These are phyloP conservation scores for Plecotus auritus DNA, from an alignment of 2,113 vertebrate species.

Conservation along the genomic window DNA sequence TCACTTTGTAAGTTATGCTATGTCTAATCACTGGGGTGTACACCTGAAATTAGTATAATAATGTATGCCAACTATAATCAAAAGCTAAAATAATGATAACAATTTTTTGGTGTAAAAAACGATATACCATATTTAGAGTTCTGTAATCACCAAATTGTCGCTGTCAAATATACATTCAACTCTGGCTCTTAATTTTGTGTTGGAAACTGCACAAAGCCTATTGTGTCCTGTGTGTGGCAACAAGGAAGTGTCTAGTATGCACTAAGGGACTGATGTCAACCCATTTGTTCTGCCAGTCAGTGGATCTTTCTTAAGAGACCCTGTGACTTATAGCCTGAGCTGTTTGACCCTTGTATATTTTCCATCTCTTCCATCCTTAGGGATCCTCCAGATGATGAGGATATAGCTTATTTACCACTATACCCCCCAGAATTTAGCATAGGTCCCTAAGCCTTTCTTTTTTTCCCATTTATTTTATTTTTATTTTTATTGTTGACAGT, in stretches of 20 bases:
- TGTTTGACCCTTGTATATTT: background rate
- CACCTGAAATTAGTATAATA: too few relatives aligned
- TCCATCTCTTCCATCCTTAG: background rate
- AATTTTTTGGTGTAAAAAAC: too few relatives aligned
- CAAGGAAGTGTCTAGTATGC: background rate
- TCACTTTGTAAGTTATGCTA: too few relatives aligned
- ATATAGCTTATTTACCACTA: background rate
- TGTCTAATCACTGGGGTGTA: too few relatives aligned
- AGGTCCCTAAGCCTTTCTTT: background rate
- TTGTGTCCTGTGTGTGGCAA: background rate
- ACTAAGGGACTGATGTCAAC: background rate
- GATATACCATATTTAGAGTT: background rate
- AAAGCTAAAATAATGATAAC: too few relatives aligned
- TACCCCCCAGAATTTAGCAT: too few relatives aligned
- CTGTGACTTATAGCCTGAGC: background rate
- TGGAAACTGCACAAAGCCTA: background rate
- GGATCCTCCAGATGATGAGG: background rate
- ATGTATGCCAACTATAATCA: too few relatives aligned
- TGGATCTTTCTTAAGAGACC: background rate
- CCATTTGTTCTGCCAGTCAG: background rate
- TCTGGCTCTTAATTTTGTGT: constrained; percentile 17
- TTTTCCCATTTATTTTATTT: too few relatives aligned
- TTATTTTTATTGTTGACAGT: too few relatives aligned
- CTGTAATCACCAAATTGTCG: background rate
- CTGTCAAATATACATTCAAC: background rate